Conservation (phyloP, 1,140 invertebrate genomes). For the Contarinia nasturtii region DNA sequence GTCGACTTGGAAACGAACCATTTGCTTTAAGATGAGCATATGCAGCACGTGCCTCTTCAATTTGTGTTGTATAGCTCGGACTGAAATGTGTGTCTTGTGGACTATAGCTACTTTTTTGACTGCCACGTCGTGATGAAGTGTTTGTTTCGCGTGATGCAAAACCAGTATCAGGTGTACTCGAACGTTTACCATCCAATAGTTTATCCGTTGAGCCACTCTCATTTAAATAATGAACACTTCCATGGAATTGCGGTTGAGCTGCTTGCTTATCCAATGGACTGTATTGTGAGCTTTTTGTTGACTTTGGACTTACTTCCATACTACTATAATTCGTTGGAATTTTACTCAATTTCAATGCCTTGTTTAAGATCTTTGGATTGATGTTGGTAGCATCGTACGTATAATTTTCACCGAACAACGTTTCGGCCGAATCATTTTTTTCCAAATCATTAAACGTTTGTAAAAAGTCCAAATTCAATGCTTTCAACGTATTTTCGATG, state of each 20-base stretch:
- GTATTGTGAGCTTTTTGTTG: background rate
- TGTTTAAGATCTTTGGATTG: slow-evolving; percentile 1
- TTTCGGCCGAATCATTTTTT: slow-evolving; percentile 23
- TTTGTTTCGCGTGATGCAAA: slow-evolving; percentile 22
- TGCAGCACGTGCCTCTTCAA: slow-evolving; percentile 10
- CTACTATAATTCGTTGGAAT: background rate
- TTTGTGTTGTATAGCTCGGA: slow-evolving; percentile 12
- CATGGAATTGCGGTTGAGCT: no score
- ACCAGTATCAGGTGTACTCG: slow-evolving; percentile 21
- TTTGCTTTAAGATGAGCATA: slow-evolving; percentile 1
- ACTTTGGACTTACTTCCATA: background rate
- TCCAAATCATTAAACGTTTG: slow-evolving; percentile 23
- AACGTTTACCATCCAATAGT: slow-evolving; percentile 15
- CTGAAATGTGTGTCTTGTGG: slow-evolving; percentile 20
- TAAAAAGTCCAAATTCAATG: slow-evolving; percentile 22
- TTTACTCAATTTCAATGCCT: background rate
- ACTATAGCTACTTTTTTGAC: slow-evolving; percentile 22
- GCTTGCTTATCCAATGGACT: background rate
- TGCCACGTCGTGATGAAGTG: slow-evolving; percentile 20
- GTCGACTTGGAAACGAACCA: slow-evolving; percentile 7
- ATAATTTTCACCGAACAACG: slow-evolving; percentile 9
- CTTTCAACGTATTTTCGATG: slow-evolving; percentile 22
- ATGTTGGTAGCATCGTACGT: background rate
- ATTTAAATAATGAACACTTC: background rate
- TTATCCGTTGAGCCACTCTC: background rate